Base-by-base conservation (phyloP, 1,140 invertebrate species). In the Platyscapa corneri region DNA sequence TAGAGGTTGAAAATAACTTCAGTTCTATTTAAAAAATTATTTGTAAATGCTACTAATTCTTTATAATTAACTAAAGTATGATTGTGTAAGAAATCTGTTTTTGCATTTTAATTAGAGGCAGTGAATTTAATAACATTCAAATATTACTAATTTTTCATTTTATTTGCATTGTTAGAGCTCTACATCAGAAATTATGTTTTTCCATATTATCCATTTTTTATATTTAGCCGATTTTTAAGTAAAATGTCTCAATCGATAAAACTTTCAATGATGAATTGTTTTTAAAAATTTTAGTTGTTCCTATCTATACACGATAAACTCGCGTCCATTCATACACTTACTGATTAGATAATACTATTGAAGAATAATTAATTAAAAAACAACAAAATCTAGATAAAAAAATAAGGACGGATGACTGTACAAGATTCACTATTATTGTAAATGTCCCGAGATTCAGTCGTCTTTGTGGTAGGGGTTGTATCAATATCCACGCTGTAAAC, bases 401-500 rank as follows among this genome's bases (percentile, higher is more conserved):
- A 81, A 30, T 67, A 49, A 70, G 65, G 39, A 39, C 70, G 37
- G 12, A 46, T 20, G 30, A 27, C n/a, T 1, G 46, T 53, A 32
- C 32, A 23, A 12, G n/a, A 34, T 70, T 39, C 27, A 20, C 79
- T 16, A 37, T 70, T 32, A 30, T 65, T 53, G n/a, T 49, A 34
- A 67, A 49, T 56, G 37, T 32, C 39, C n/a, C 0, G 39, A 76
- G 56, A 34, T 20, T 49, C 75, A 2, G 10, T n/a, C n/a, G n/a
- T n/a, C 20, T 64, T 60, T n/a, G 46, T 67, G 27, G 39, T 6
- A 6, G 32, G 20, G 10, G 74, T n/a, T 1, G 27, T 23, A 46
- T 76, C 78, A 3, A 49, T 53, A 1, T 67, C 78, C 49, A 80
- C 37, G 53, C 23, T 83, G n/a, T 82, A 75, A 1, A 42, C 53